Percentiles rank a stretch among this genome's conserved stretches.
Conservation (phyloP, 2,888 invertebrate genomes). For the Caenorhabditis angaria region DNA sequence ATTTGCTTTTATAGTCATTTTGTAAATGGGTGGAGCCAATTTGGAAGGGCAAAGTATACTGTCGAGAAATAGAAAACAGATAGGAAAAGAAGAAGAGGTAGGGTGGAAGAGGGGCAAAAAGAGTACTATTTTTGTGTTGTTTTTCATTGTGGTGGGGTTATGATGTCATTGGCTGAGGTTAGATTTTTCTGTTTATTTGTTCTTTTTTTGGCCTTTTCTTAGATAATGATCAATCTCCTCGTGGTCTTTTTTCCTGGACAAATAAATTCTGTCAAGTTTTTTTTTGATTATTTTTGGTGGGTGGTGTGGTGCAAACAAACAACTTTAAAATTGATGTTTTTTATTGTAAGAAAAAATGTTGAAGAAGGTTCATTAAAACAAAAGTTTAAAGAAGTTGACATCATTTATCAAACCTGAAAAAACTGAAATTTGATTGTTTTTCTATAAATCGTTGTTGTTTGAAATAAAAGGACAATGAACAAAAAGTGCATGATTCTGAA, state of each 20-base stretch:
- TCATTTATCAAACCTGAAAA: too few species aligned
- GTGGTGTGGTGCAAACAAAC: neutral
- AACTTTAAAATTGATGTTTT: neutral
- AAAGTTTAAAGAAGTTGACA: too few species aligned
- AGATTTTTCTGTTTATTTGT: neutral
- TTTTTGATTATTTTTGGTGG: too few species aligned
- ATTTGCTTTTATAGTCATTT: slow-evolving; percentile 29
- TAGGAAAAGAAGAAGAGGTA: slow-evolving; percentile 13
- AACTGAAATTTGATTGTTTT: too few species aligned
- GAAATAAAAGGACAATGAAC: too few species aligned
- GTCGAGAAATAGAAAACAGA: neutral
- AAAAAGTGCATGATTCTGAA: too few species aligned
- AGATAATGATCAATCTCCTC: neutral
- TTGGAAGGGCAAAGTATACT: slow-evolving; percentile 9
- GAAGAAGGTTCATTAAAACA: too few species aligned
- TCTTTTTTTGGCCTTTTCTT: neutral
- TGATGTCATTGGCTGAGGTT: slow-evolving; percentile 4
- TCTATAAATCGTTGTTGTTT: too few species aligned
- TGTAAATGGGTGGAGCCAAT: slow-evolving; percentile 31
- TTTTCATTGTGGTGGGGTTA: neutral
- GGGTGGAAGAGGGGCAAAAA: slow-evolving; percentile 10
- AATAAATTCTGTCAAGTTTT: neutral
- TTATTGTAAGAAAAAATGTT: too few species aligned
- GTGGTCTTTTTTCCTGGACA: neutral
- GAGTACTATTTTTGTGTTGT: slow-evolving; percentile 2